These are phyloP conservation scores for Chelidonichthys spinosus DNA, from an alignment of 2,797 vertebrate species.

Conservation along the genomic window DNA sequence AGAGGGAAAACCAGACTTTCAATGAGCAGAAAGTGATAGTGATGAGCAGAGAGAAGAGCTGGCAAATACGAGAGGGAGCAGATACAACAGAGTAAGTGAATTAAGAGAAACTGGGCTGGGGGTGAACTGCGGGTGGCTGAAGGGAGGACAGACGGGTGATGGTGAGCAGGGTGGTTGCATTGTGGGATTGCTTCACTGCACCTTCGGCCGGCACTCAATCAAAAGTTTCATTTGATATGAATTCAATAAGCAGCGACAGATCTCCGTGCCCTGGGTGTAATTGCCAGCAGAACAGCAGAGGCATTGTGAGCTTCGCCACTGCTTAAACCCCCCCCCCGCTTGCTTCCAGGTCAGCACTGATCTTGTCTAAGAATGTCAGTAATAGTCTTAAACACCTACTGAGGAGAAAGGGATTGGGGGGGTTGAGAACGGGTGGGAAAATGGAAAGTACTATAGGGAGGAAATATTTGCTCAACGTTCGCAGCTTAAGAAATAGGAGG, in stretches of 20 bases:
- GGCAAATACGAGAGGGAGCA: conserved; percentile 15
- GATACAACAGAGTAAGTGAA: conserved; percentile 70
- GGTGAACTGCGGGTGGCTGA: conserved; percentile 38
- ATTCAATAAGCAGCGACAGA: conserved; percentile 80
- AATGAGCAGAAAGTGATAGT: conserved; percentile 31
- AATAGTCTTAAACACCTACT: conserved; percentile 74
- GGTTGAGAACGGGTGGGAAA: conserved; percentile 45
- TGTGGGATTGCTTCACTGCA: conserved; percentile 37
- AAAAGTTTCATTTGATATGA: conserved; percentile 82
- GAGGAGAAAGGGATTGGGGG: conserved; percentile 40
- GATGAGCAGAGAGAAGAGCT: conserved; percentile 3
- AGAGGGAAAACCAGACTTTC: conserved; percentile 17
- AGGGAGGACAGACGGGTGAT: conserved; percentile 23
- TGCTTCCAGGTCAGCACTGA: conserved; percentile 79
- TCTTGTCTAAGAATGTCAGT: conserved; percentile 86
- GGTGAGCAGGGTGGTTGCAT: conserved; percentile 16
- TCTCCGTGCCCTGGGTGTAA: conserved; percentile 79
- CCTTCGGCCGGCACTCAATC: conserved; percentile 48
- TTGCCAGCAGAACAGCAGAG: conserved; percentile 80
- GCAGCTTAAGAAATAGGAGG: conserved; percentile 41
- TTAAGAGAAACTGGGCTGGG: conserved; percentile 52
- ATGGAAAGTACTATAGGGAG: conserved; percentile 34
- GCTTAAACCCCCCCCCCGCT: conserved; percentile 76
- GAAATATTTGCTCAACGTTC: conserved; percentile 60
- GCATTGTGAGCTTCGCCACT: conserved; percentile 70